Base-by-base conservation (phyloP, 2,113 vertebrate genomes). In the Glareola pratincola region DNA sequence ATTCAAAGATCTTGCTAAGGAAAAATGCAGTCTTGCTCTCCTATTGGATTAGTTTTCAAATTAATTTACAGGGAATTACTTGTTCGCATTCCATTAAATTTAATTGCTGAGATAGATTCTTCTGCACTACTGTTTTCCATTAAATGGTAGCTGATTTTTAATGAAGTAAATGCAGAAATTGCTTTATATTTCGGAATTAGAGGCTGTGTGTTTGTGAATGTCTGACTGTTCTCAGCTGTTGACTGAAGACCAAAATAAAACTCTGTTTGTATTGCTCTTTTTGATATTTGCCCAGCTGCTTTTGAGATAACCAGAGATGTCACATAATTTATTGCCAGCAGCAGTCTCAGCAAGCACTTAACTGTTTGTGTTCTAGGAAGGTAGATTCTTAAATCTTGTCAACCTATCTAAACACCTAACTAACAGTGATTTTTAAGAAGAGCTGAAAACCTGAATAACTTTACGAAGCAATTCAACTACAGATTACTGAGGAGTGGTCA, bases 261-360 rank as follows among this genome's bases (percentile, higher is more conserved):
- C 4, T 0, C 12, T 88, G 29, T 34, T 85, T 95, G 64, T 72
- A 20, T 88, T 85, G 27, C 43, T 87, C 6, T 53, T 82, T 77
- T 68, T 89, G 39, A 51, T 91, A 73, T 66, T 85, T 91, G 69
- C 77, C 47, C 63, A 78, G 68, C 79, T 95, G 92, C 91, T 89
- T 89, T 82, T 34, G 53, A 67, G 83, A 92, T 84, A 95, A 75
- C 19, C n/a, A 66, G 54, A 81, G 83, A 81, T 94, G 64, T 91
- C 39, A 78, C 56, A 85, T 67, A 77, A 94, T 77, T 90, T 77
- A 59, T 76, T 94, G 54, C 45, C 50, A 85, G 63, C 59, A 86
- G 64, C 21, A 80, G 30, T 77, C 51, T 86, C 20, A 74, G 47
- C 63, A 88, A 63, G 36, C 8, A 7, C 30, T 95, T 94, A 90